phyloP scores from a whole-genome alignment of 2,797 vertebrate genomes.

The Urosaurus nigricauda region DNA sequence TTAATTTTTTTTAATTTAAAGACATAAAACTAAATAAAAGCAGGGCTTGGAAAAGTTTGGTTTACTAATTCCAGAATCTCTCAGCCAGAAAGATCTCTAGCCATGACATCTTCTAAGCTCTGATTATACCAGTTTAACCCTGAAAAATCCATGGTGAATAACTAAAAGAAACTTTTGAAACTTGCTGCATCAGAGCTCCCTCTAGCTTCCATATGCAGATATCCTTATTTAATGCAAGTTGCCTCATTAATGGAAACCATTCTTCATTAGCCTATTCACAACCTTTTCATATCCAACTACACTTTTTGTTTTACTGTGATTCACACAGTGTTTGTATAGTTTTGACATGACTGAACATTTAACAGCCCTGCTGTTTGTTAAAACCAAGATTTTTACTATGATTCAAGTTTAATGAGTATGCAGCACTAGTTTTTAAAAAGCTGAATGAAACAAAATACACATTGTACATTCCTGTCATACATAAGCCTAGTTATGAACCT shows the following conservation, averaged over 20 bases:
- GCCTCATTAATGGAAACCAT: accelerated
- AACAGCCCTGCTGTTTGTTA: neutral
- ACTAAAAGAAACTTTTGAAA: accelerated
- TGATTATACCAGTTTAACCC: neutral
- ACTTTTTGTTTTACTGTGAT: constrained; percentile 12
- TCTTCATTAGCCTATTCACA: neutral
- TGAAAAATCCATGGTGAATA: neutral
- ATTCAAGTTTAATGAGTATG: constrained; percentile 19
- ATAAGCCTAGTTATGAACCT: neutral
- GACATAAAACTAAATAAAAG: neutral
- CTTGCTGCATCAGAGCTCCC: constrained; percentile 67
- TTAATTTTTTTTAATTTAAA: neutral
- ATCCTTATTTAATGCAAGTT: neutral
- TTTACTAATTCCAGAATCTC: too few species aligned
- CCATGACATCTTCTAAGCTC: too few species aligned
- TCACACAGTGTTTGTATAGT: accelerated
- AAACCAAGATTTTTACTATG: constrained; percentile 27
- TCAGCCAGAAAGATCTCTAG: too few species aligned
- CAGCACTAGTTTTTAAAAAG: neutral
- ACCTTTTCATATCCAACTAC: constrained; percentile 1
- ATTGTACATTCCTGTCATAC: neutral
- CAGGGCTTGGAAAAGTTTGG: too few species aligned
- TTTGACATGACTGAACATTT: constrained; percentile 1
- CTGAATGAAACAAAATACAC: constrained; percentile 13
- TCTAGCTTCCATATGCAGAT: constrained; percentile 53